Base-by-base conservation (phyloP, 2,113 vertebrate genomes). In the Ranitomeya variabilis region DNA sequence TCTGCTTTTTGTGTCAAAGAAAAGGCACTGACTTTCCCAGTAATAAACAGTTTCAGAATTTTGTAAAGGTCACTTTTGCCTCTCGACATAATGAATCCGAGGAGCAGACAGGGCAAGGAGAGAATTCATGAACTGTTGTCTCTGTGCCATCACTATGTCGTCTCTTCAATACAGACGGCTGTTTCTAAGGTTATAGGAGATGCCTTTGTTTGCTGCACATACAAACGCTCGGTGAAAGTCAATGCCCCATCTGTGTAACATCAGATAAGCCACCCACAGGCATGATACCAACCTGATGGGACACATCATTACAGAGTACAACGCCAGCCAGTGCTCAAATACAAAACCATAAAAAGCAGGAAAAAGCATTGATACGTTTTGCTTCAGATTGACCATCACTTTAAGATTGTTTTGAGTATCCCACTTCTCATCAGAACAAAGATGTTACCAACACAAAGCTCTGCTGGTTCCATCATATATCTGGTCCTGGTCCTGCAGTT, bases 21-120 rank as follows among this genome's bases (percentile, higher is more conserved):
- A 76, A 19, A 76, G 73, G 52, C 73, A 76, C 8, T 5, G 45
- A 51, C 16, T 52, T 52, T 19, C 73, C 52, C 18, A 11, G 18
- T 12, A 26, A 37, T 81, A 81, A 81, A 81, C 51, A 60, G 37
- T 81, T 81, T 81, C 1, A 9, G 55, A 31, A 37, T 62, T 62
- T 37, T 62, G 57, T 81, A 81, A 81, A 81, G 79, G 79, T 60
- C 79, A 59, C 18, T 16, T 37, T 26, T 60, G 52, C 23, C 57
- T 31, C 26, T 23, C n/a, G 26, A 81, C 57, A 62, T 57, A 37
- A 37, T 62, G 23, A 81, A 45, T 37, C 6, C 6, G 57, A 60
- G 15, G 15, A 26, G 52, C 23, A 31, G 55, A 79, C 21, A 79
- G 21, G 6, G 19, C 76, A 55, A 12, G 51, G 23, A 7, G 14